phyloP scores from a whole-genome alignment of 2,888 invertebrate genomes.

The Crematogaster levior region DNA sequence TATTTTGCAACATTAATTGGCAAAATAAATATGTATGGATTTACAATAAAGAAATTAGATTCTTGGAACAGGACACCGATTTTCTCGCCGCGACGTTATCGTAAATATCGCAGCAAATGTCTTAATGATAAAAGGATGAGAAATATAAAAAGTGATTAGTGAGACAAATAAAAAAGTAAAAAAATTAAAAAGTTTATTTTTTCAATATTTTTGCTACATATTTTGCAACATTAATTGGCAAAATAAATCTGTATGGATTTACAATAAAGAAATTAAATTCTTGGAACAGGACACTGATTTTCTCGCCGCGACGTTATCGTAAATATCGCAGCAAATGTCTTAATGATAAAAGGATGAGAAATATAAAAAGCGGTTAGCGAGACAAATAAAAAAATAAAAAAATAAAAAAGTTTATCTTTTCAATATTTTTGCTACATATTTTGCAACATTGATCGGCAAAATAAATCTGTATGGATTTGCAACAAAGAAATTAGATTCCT shows the following conservation, averaged over 20 bases:
- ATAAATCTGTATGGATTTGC: neutral
- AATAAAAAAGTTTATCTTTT: neutral
- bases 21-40: neutral
- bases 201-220: neutral
- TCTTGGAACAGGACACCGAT: neutral
- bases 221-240: no score
- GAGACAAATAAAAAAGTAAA: neutral
- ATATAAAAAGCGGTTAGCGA: neutral
- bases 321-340: constrained; percentile 1
- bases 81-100: neutral
- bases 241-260: neutral
- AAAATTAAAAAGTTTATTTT: neutral
- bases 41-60: neutral
- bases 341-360: neutral
- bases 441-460: no score
- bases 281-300: neutral
- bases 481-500: neutral
- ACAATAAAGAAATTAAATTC: neutral
- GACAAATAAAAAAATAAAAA: neutral
- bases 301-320: neutral
- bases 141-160: neutral
- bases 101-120: neutral
- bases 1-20: no score
- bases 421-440: neutral
- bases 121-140: neutral